phyloP scores from a whole-genome alignment of 2,888 invertebrate species.

The Drosophila nr. fundita region DNA sequence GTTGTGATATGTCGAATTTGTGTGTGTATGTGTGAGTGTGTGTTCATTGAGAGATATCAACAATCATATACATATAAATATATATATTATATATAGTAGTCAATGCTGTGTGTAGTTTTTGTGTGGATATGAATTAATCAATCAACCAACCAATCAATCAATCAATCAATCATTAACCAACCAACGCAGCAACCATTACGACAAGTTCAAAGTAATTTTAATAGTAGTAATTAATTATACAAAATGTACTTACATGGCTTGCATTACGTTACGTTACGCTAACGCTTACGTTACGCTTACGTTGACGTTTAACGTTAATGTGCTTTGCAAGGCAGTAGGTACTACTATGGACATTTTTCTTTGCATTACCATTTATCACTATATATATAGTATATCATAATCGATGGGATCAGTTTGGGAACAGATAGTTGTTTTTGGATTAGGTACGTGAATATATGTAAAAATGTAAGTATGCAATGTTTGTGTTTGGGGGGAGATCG shows the following conservation, averaged over 20 bases:
- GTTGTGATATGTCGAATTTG: not conserved
- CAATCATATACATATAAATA: conserved; percentile 51
- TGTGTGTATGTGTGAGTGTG: conserved; percentile 19
- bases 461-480: conserved; percentile 36
- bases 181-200: conserved; percentile 84
- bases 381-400: conserved; percentile 34
- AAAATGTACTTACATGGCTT: conserved; percentile 83
- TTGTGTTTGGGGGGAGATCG: not conserved
- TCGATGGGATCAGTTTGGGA: conserved; percentile 27
- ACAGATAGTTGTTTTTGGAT: not conserved
- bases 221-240: conserved; percentile 73
- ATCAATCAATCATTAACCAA: conserved; percentile 81
- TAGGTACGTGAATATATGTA: conserved; percentile 30
- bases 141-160: conserved; percentile 75
- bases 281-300: conserved; percentile 23
- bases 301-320: conserved; percentile 50
- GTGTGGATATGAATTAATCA: conserved; percentile 78
- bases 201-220: conserved; percentile 83
- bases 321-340: conserved; percentile 80
- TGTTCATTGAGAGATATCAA: conserved; percentile 39
- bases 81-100: conserved; percentile 37
- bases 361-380: conserved; percentile 59
- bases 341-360: conserved; percentile 57
- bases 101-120: conserved; percentile 54
- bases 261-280: conserved; percentile 64